Evolutionary conservation across 1,140 invertebrate species (phyloP), one percentile per base, ranked within the genome.

Genomic region (Rhagoletis zephyria): DNA sequence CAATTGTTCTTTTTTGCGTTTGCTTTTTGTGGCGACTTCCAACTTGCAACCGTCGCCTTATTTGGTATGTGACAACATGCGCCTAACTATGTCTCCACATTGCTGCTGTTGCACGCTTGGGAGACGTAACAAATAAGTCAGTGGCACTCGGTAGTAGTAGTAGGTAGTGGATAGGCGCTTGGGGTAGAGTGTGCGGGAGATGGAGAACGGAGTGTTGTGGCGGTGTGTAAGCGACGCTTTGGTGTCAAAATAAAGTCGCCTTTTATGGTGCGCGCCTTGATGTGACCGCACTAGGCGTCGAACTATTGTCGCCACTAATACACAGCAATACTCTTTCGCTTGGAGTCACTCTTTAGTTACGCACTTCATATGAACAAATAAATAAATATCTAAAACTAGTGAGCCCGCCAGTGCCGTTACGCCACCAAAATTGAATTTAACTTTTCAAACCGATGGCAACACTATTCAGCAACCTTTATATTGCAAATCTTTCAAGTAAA

Each of bases 221-320:
- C n/a, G 74, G 48, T 48, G n/a, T 56, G 60, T 56, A 87, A n/a
- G 85, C 70, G 85, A 88, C 48, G 88, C 86, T 77, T 86, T 63
- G 63, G 88, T 88, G 88, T 88, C 88, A 88, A 88, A 88, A 85
- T 88, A 88, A 87, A 87, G 59, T 87, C 77, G 51, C 88, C 88
- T 85, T 88, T 88, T 88, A 87, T 85, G 86, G 88, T 60, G 59
- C 51, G 70, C 86, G 40, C 87, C 56, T 88, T 74, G 87, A 87
- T 56, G 63, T 70, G 30, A 59, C 63, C 65, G 86, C 65, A 16
- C 7, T 65, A 40, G 42, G 30, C 7, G 42, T 16, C 30, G 30
- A 30, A 30, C 30, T 30, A 42, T 59, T 85, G 7, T 5, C 5
- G 51, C 51, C 10, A 56, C 51, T 10, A 56, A 56, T 56, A n/a